Evolutionary conservation across 1,140 invertebrate genomes (phyloP).

Genomic region (Drosophila lacertosa): DNA sequence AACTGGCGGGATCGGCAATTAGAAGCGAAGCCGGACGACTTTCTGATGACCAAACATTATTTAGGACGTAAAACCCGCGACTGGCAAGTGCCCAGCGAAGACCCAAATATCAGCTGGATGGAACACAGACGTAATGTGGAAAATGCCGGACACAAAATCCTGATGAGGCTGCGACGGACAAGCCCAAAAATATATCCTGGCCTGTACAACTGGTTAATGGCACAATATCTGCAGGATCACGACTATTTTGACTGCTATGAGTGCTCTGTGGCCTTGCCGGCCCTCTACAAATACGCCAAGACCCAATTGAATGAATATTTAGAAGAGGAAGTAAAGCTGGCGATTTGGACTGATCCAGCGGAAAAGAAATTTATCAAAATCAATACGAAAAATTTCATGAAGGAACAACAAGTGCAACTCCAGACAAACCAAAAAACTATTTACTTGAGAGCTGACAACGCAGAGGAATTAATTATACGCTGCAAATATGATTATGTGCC

Average conservation of each 20-base stretch:
- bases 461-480: neutral
- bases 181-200: too few species aligned
- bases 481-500: slow-evolving; percentile 6
- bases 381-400: neutral
- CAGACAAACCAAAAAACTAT: neutral
- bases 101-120: neutral
- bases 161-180: too few species aligned
- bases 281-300: slow-evolving; percentile 18
- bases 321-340: too few species aligned
- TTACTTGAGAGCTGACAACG: neutral
- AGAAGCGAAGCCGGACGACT: neutral
- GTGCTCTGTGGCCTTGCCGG: slow-evolving; percentile 21
- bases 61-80: too few species aligned
- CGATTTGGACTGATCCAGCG: neutral
- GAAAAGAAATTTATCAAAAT: neutral
- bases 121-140: slow-evolving; percentile 6
- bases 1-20: neutral
- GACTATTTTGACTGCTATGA: slow-evolving; percentile 14
- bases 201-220: slow-evolving; percentile 18
- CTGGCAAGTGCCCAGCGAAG: neutral
- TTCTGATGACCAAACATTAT: slow-evolving; percentile 8
- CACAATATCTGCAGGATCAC: neutral
- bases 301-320: too few species aligned
- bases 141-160: slow-evolving; percentile 4
- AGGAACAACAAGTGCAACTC: neutral